Conservation (phyloP, 2,888 invertebrate species). For the Dryomyza anilis region DNA sequence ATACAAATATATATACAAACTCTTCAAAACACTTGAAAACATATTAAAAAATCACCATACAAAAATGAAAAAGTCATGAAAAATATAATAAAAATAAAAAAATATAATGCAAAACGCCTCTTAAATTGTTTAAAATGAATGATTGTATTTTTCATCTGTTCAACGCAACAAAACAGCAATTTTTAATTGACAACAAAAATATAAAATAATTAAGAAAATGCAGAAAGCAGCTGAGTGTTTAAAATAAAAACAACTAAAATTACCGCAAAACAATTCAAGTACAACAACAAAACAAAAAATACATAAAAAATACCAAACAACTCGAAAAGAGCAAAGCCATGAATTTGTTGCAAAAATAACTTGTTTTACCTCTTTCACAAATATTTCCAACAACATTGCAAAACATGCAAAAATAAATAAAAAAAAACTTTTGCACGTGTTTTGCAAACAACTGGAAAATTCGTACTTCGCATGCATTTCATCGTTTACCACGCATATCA, state of each 20-base stretch:
- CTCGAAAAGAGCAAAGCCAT: not conserved
- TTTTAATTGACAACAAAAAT: not conserved
- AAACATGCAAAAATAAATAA: not conserved
- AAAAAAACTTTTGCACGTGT: slow-evolving; percentile 2
- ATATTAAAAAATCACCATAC: too few species aligned
- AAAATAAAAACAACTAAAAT: not conserved
- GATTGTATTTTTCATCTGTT: too few species aligned
- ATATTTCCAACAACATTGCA: not conserved
- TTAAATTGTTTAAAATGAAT: not conserved
- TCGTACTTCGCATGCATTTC: not conserved
- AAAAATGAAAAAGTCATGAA: too few species aligned
- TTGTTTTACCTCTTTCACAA: not conserved
- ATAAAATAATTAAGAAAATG: not conserved
- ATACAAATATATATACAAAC: too few species aligned
- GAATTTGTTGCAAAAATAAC: not conserved
- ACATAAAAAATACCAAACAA: too few species aligned
- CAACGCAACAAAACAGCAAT: not conserved
- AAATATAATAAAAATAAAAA: too few species aligned
- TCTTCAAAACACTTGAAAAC: too few species aligned
- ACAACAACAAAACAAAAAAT: not conserved
- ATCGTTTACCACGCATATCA: too few species aligned
- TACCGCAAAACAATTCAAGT: not conserved
- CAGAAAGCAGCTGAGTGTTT: not conserved
- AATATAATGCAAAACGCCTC: too few species aligned
- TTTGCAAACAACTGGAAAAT: not conserved